phyloP scores from a whole-genome alignment of 2,797 vertebrate species.

The Falco peregrinus region DNA sequence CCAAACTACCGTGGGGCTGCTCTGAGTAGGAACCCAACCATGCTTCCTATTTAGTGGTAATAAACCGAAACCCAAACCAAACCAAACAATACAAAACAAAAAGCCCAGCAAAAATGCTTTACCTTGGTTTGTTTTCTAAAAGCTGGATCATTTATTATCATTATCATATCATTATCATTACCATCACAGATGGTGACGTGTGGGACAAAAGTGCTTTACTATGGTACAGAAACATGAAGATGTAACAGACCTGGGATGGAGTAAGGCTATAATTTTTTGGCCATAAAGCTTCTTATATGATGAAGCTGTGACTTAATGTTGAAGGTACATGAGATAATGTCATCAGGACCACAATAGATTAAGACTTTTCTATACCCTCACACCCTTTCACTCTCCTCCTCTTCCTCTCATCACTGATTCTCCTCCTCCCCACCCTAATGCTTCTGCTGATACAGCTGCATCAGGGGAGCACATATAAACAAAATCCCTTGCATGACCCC shows the following conservation, averaged over 20 bases:
- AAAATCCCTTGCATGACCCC: accelerated
- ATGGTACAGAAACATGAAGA: background rate
- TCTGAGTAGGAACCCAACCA: background rate
- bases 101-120: background rate
- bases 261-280: background rate
- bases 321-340: background rate
- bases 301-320: background rate
- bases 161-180: background rate
- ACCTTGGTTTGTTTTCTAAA: background rate
- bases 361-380: background rate
- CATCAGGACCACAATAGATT: background rate
- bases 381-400: background rate
- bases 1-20: background rate
- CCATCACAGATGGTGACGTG: background rate
- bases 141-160: background rate
- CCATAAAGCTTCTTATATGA: background rate
- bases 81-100: background rate
- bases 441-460: background rate
- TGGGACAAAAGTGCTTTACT: background rate
- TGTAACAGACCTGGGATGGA: background rate
- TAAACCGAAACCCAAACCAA: background rate
- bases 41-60: background rate
- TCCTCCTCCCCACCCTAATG: background rate
- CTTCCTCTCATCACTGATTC: background rate
- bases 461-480: background rate